phyloP scores from a whole-genome alignment of 2,797 vertebrate species.

The Crenuchus spilurus region DNA sequence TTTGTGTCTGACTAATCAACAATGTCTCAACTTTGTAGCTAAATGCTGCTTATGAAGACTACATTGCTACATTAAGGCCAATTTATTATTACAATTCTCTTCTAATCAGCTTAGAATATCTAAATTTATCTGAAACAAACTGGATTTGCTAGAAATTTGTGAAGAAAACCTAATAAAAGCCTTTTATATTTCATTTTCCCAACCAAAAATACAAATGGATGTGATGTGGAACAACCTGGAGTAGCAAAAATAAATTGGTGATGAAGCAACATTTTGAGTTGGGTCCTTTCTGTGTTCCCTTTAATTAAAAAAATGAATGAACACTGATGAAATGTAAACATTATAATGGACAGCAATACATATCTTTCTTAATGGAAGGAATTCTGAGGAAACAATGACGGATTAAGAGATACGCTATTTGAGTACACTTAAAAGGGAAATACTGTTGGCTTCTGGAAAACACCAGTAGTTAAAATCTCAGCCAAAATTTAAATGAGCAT shows the following conservation, averaged over 20 bases:
- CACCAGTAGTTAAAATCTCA: neutral
- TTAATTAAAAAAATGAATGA: neutral
- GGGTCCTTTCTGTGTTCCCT: neutral
- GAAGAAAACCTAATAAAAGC: neutral
- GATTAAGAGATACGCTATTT: no score
- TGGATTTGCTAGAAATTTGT: neutral
- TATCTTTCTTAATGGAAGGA: no score
- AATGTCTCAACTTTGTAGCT: no score
- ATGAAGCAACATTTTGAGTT: neutral
- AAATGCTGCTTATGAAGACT: no score
- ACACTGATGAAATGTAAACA: neutral
- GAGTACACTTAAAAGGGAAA: no score
- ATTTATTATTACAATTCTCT: neutral
- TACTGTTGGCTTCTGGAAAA: neutral
- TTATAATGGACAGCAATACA: no score
- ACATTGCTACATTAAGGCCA: no score
- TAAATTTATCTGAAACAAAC: neutral
- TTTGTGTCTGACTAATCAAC: conserved; percentile 14
- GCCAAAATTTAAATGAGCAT: neutral
- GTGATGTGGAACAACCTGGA: neutral
- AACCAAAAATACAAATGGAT: neutral
- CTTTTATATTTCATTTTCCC: neutral
- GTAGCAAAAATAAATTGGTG: neutral
- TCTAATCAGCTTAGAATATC: neutral
- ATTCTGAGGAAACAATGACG: no score